Percentiles rank a stretch among this genome's conserved stretches.
Evolutionary conservation across 1,140 invertebrate species (phyloP).

Genomic region (Calycopis cecrops): DNA sequence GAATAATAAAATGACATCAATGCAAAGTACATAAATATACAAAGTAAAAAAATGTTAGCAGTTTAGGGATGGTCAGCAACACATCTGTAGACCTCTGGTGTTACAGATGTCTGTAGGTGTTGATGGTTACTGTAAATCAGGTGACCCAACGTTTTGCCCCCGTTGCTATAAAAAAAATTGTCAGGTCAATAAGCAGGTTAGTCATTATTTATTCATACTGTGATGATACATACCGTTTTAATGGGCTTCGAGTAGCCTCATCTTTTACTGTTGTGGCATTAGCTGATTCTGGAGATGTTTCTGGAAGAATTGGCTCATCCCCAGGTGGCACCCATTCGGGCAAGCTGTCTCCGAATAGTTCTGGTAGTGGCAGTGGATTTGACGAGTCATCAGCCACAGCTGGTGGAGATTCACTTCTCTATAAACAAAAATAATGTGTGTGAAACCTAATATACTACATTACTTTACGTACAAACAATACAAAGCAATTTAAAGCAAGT

Average conservation of each 20-base stretch:
- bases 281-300: slow-evolving; percentile 36
- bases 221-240: slow-evolving; percentile 48
- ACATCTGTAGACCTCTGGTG: too few relatives aligned
- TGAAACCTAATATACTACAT: too few relatives aligned
- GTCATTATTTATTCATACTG: too few relatives aligned
- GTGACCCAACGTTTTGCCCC: too few relatives aligned
- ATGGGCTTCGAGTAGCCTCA: slow-evolving; percentile 47
- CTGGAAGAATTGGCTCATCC: slow-evolving; percentile 50
- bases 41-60: too few relatives aligned
- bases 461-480: too few relatives aligned
- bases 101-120: too few relatives aligned
- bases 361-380: slow-evolving; percentile 29
- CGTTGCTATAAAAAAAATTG: too few relatives aligned
- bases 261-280: slow-evolving; percentile 33
- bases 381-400: slow-evolving; percentile 37
- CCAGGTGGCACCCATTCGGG: slow-evolving; percentile 54
- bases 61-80: too few relatives aligned
- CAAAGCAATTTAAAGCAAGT: too few relatives aligned
- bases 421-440: slow-evolving; percentile 11
- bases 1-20: neutral
- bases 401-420: slow-evolving; percentile 57
- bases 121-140: too few relatives aligned
- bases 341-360: slow-evolving; percentile 36
- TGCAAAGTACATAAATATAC: neutral
- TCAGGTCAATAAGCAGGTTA: too few relatives aligned